These are phyloP conservation scores for Prosapia bicincta DNA, from an alignment of 2,888 invertebrate species.

Conservation along the genomic window DNA sequence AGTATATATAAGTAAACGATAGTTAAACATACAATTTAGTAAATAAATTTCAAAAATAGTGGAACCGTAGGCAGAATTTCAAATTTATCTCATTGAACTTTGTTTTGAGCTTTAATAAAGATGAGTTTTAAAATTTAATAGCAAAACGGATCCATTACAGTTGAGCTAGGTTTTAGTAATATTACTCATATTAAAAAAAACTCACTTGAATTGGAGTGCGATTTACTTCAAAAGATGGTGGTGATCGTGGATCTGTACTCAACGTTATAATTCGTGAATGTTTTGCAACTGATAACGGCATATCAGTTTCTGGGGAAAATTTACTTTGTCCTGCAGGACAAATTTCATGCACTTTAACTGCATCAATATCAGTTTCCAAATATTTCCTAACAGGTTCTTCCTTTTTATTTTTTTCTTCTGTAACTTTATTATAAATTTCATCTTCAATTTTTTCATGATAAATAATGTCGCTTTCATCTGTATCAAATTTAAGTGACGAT, in stretches of 20 bases:
- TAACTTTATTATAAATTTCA: neutral
- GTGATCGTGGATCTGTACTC: neutral
- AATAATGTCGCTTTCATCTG: neutral
- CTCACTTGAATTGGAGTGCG: neutral
- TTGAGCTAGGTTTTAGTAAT: too few relatives aligned
- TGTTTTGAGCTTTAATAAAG: too few relatives aligned
- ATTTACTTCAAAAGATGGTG: neutral
- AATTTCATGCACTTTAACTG: slow-evolving; percentile 3
- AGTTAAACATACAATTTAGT: too few relatives aligned
- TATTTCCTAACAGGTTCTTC: slow-evolving; percentile 9
- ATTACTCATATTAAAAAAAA: too few relatives aligned
- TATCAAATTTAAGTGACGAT: neutral
- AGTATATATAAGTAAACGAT: too few relatives aligned
- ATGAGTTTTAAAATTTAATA: too few relatives aligned
- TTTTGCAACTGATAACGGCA: neutral
- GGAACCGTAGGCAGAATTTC: too few relatives aligned
- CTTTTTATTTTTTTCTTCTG: slow-evolving; percentile 7
- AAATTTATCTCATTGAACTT: too few relatives aligned
- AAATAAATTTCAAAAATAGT: too few relatives aligned
- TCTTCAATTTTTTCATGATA: neutral
- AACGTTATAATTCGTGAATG: neutral
- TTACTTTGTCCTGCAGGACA: neutral
- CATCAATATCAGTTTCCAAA: slow-evolving; percentile 34
- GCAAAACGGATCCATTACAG: too few relatives aligned
- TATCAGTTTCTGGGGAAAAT: neutral